Base-by-base conservation (phyloP, 2,888 invertebrate genomes). In the Cistogaster globosa region DNA sequence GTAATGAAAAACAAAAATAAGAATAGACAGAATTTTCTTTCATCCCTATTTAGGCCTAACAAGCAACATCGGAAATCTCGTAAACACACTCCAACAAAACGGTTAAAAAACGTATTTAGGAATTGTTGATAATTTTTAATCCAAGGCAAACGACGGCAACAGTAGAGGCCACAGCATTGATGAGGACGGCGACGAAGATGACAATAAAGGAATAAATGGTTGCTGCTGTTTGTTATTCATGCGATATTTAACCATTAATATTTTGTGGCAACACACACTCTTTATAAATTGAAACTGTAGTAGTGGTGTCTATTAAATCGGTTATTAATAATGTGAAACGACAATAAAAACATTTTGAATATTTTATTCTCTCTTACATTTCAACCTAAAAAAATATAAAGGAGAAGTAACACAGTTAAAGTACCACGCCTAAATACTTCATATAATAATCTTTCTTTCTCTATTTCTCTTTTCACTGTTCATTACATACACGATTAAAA, bases 221-320 rank as follows among this genome's bases (percentile, higher is more conserved):
- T 77, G n/a, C 58, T 22, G 67, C 48, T 76, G 58, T 53, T 74
- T 63, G 42, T 69, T 32, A 65, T 67, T 62, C 57, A 22, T 60
- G 57, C 48, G 63, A 58, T 62, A 60, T 71, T 78, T 48, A 58
- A 72, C 78, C 75, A 76, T 79, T 82, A 79, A 74, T 77, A 83
- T 79, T 83, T 62, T 82, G 79, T 68, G 75, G 84, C 71, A 75
- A 75, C 72, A 80, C 71, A 77, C 62, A 76, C 45, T 38, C 38
- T 32, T 60, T 76, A 71, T 75, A 78, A 67, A 48, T n/a, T 45
- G 22, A 18, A 8, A 26, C 12, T 36, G 16, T 22, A 11, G 16
- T 51, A 36, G 63, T 53, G 22, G 22, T 68, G 18, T 4, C 77
- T 62, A 36, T 65, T 55, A 48, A 67, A 51, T 69, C 58, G 67